A percentile compares a stretch with the other conserved stretches of the same genome.
phyloP scores from a whole-genome alignment of 2,888 invertebrate species.

The Eledona agricola region DNA sequence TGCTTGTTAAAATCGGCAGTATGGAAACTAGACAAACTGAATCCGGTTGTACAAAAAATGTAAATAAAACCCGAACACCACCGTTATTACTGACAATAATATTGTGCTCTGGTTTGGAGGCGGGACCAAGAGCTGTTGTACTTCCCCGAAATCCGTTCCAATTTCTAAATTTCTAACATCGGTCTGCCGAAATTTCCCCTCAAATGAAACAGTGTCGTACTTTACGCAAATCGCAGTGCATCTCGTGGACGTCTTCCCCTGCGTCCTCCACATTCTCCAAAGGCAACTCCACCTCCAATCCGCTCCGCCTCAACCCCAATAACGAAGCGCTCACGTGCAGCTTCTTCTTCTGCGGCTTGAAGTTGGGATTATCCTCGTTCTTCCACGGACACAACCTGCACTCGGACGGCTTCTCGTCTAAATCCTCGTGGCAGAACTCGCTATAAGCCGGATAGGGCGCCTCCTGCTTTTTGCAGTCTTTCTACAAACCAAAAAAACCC shows the following conservation, averaged over 20 bases:
- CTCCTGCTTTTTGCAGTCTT: slow-evolving; percentile 45
- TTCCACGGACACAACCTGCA: slow-evolving; percentile 50
- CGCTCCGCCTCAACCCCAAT: slow-evolving; percentile 12
- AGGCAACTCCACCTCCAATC: slow-evolving; percentile 13
- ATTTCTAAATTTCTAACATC: slow-evolving; percentile 1
- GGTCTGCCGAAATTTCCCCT: not conserved
- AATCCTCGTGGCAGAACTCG: slow-evolving; percentile 49
- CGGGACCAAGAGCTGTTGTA: not conserved
- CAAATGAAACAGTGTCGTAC: slow-evolving; percentile 6
- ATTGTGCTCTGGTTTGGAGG: too few relatives aligned
- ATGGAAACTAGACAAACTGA: too few relatives aligned
- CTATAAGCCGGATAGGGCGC: slow-evolving; percentile 52
- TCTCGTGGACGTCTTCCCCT: not conserved
- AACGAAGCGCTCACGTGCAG: slow-evolving; percentile 33
- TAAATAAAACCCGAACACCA: too few relatives aligned
- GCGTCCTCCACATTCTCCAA: not conserved
- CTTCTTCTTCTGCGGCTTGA: slow-evolving; percentile 43
- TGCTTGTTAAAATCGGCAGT: too few relatives aligned
- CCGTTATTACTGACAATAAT: too few relatives aligned
- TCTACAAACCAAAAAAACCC: slow-evolving; percentile 29
- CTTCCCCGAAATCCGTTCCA: not conserved
- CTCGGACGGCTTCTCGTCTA: slow-evolving; percentile 43
- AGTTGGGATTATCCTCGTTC: slow-evolving; percentile 46
- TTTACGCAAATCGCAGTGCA: slow-evolving; percentile 33
- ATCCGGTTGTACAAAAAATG: too few relatives aligned